These are phyloP conservation scores for Ctenopoma multispine DNA, from an alignment of 2,797 vertebrate genomes.

Conservation along the genomic window DNA sequence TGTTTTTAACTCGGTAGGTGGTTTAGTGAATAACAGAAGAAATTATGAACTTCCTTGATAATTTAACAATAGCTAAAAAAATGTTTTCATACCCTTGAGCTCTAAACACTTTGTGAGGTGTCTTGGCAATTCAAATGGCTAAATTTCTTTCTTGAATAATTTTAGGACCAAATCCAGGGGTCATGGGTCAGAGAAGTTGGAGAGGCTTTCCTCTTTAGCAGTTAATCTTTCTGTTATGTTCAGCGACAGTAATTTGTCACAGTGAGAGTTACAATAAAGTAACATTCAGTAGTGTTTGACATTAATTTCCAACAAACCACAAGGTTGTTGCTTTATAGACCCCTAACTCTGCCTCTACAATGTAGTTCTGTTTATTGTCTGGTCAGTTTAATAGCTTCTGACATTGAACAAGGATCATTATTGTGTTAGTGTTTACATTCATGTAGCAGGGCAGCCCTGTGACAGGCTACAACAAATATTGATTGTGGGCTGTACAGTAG, in stretches of 20 bases:
- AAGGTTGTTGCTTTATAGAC: constrained; percentile 8
- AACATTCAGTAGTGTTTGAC: constrained; percentile 5
- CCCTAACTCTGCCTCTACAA: background rate
- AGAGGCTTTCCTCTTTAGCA: background rate
- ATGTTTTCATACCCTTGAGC: background rate
- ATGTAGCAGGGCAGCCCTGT: constrained; percentile 21
- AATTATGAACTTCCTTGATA: background rate
- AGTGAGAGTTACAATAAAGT: background rate
- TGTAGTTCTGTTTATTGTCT: constrained; percentile 15
- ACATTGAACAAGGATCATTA: constrained; percentile 33
- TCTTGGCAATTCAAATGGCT: background rate
- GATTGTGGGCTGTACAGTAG: constrained; percentile 24
- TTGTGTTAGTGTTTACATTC: constrained; percentile 35
- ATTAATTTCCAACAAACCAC: constrained; percentile 5
- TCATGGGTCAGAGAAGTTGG: background rate
- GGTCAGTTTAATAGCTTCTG: constrained; percentile 28
- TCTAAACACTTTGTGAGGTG: background rate
- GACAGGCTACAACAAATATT: constrained; percentile 48
- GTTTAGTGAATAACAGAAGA: background rate
- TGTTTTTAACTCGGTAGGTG: background rate
- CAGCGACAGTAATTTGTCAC: background rate
- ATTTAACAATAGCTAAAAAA: background rate
- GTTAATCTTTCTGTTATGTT: background rate
- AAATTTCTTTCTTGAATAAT: background rate
- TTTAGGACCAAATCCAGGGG: too few relatives aligned